Percentiles rank a stretch among this genome's conserved stretches.
Conservation (phyloP, 2,113 vertebrate genomes). For the Taurulus bubalis region DNA sequence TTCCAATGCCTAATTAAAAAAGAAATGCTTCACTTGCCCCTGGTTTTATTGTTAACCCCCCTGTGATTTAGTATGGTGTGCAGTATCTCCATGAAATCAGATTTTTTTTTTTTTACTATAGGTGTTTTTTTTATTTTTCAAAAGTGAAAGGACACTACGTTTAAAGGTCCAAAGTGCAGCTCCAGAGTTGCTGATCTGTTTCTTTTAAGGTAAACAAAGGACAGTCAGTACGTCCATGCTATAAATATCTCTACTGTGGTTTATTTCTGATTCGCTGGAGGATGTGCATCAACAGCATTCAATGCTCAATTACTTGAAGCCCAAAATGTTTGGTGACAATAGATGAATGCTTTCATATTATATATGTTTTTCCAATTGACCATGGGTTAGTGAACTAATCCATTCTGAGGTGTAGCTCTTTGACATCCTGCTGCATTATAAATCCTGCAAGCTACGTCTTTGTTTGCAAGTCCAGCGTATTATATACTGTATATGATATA, state of each 20-base stretch:
- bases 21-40: background rate
- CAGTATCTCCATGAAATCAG: background rate
- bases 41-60: background rate
- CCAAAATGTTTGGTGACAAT: background rate
- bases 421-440: background rate
- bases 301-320: background rate
- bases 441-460: background rate
- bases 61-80: background rate
- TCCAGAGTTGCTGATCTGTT: constrained; percentile 15
- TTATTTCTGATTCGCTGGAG: background rate
- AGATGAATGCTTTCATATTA: background rate
- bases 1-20: background rate
- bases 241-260: background rate
- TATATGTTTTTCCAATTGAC: background rate
- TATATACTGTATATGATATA: background rate
- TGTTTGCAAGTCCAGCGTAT: background rate
- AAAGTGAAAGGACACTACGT: constrained; percentile 8
- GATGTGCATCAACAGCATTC: constrained; percentile 3
- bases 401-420: background rate
- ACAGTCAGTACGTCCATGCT: constrained; percentile 5
- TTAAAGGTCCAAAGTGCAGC: constrained; percentile 39
- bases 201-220: constrained; percentile 43
- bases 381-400: background rate
- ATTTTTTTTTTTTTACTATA: background rate
- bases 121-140: constrained; percentile 3